These are phyloP conservation scores for Parazoanthus darwini DNA, from an alignment of 92 coral and sea anemone genomes.

Conservation along the genomic window DNA sequence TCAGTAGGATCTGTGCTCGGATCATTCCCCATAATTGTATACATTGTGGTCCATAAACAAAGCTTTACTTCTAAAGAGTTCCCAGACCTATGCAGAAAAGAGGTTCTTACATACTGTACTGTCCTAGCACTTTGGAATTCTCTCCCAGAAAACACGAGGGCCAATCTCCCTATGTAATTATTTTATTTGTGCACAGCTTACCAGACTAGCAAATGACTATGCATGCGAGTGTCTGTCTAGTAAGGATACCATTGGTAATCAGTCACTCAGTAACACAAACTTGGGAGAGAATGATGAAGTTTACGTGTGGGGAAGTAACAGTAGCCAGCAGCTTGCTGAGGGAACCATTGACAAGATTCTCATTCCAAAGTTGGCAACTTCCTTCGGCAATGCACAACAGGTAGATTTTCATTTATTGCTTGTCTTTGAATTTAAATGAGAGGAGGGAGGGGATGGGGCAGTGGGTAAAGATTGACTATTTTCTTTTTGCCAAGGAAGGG, in stretches of 20 bases:
- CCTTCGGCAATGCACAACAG: constrained; percentile 91
- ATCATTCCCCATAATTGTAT: too few relatives aligned
- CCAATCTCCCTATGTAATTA: background rate
- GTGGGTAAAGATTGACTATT: too few relatives aligned
- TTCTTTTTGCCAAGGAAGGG: too few relatives aligned
- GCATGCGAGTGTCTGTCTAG: constrained; percentile 41
- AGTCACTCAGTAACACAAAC: background rate
- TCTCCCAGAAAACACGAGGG: too few relatives aligned
- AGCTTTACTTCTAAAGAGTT: too few relatives aligned
- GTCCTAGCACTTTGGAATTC: too few relatives aligned
- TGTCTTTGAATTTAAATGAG: too few relatives aligned
- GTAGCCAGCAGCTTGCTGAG: constrained; percentile 89
- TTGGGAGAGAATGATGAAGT: constrained; percentile 63
- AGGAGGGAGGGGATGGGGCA: background rate
- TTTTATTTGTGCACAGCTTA: constrained; percentile 36
- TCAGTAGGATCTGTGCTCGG: too few relatives aligned
- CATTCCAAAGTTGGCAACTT: constrained; percentile 69
- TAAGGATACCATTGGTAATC: background rate
- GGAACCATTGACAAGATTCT: constrained; percentile 84
- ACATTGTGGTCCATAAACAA: too few relatives aligned
- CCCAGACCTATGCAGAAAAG: too few relatives aligned
- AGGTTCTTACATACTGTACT: too few relatives aligned
- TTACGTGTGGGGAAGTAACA: constrained; percentile 88
- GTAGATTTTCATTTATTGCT: constrained; percentile 27
- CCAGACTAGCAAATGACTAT: constrained; percentile 63